phyloP scores from a whole-genome alignment of 2,797 vertebrate genomes.

The Pygocentrus nattereri region DNA sequence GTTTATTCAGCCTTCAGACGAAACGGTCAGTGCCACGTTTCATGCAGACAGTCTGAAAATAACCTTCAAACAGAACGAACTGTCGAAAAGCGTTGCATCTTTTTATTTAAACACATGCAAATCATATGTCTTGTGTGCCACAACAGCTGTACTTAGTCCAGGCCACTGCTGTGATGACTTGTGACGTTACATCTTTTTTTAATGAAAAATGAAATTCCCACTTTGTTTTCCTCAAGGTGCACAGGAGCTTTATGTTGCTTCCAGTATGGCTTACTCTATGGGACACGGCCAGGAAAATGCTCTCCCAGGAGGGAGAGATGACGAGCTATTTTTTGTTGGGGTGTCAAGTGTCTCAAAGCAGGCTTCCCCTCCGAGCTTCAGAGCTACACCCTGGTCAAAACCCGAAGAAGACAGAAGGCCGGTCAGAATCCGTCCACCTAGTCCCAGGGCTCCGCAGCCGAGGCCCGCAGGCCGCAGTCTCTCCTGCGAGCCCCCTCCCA shows the following conservation, averaged over 20 bases:
- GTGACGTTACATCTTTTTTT: neutral
- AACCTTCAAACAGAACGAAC: neutral
- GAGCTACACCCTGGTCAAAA: slow-evolving; percentile 64
- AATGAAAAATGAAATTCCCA: slow-evolving; percentile 8
- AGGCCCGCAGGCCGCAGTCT: slow-evolving; percentile 42
- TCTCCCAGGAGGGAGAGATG: slow-evolving; percentile 58
- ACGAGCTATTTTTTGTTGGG: slow-evolving; percentile 58
- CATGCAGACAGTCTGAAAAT: neutral
- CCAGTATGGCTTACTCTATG: slow-evolving; percentile 75
- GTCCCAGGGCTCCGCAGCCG: slow-evolving; percentile 50
- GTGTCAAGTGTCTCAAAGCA: slow-evolving; percentile 54
- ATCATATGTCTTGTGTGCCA: neutral
- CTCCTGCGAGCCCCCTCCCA: slow-evolving; percentile 83
- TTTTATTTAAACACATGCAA: neutral
- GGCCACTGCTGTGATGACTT: neutral
- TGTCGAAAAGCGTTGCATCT: neutral
- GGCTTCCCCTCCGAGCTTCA: slow-evolving; percentile 29
- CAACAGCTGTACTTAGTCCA: slow-evolving; percentile 6
- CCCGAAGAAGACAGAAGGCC: slow-evolving; percentile 50
- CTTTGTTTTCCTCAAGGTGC: slow-evolving; percentile 60
- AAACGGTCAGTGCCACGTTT: neutral
- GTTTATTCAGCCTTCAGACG: neutral
- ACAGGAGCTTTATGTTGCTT: slow-evolving; percentile 40
- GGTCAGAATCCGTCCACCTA: slow-evolving; percentile 69
- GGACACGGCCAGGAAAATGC: slow-evolving; percentile 70